Evolutionary conservation across 2,888 invertebrate genomes (phyloP), one percentile per base, ranked within the genome.

Genomic region (Platypus cylindrus): DNA sequence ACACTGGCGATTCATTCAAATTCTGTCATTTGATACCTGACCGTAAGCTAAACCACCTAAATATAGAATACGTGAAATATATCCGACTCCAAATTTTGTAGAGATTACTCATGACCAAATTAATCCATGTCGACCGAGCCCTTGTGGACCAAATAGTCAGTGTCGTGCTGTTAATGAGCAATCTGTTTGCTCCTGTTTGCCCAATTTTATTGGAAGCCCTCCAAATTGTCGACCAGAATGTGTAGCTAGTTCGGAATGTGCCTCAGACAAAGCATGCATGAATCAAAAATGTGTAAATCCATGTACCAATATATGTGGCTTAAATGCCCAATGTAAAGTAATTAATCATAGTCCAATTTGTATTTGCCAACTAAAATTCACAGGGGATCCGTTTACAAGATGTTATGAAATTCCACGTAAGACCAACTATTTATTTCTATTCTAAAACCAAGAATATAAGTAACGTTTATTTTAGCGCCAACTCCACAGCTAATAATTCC

Each of bases 261-360:
- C 70, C 12, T 60, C 70, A 17, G 69, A 73, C 50, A 71, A 66
- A 51, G 78, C 81, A 24, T 84, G 84, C 60, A 68, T 78, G 13
- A 75, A 73, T 51, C 75, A 77, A 57, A 76, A 73, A 52, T 84
- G 84, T 53, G 55, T 69, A 8, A 75, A 83, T 57, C 82, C 81
- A 13, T 84, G 83, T 52, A 70, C 69, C 43, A 79, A 75, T 52
- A 75, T 74, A 15, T 85, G 84, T 59, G 82, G 80, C 5, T 51
- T 67, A 20, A 73, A 71, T 47, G 76, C 82, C 8, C 59, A 71
- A 37, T 84, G 84, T 51, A 71, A 75, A 59, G 79, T 81, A 3
- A 69, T 78, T 31, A 79, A 80, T 53, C 84, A 85, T 51, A 76
- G 77, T 48, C 80, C 83, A 4, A 77, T 78, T 39, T 77, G 77